Evolutionary conservation across 2,888 invertebrate genomes (phyloP).

Genomic region (Dryocosmus kuriphilus): DNA sequence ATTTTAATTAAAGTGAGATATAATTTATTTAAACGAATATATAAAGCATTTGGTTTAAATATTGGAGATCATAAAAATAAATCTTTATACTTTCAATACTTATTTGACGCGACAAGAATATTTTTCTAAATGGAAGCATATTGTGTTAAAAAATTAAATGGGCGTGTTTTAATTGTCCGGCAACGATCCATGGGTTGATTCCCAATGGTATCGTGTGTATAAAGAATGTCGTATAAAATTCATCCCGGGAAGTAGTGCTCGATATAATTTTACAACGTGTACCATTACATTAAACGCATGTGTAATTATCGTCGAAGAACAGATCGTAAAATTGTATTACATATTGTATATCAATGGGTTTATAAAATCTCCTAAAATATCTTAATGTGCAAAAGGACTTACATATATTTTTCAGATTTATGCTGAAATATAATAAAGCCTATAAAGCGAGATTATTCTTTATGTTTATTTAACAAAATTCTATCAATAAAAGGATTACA

Average conservation of each 20-base stretch:
- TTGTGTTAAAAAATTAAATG: too few relatives aligned
- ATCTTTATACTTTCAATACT: not conserved
- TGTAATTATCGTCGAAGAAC: not conserved
- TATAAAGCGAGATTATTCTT: too few relatives aligned
- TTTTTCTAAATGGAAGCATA: not conserved
- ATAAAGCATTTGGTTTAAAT: not conserved
- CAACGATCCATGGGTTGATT: not conserved
- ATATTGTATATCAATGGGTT: not conserved
- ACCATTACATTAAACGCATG: not conserved
- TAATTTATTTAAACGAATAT: not conserved
- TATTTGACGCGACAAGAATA: not conserved
- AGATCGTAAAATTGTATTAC: not conserved
- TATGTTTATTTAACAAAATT: too few relatives aligned
- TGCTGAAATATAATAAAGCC: too few relatives aligned
- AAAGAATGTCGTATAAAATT: conserved; percentile 24
- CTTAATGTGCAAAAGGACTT: not conserved
- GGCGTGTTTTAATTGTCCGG: too few relatives aligned
- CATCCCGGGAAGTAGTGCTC: not conserved
- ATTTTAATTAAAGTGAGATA: not conserved
- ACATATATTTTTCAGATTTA: too few relatives aligned
- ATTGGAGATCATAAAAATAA: not conserved
- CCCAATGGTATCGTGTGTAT: conserved; percentile 9
- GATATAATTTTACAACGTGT: conserved; percentile 1
- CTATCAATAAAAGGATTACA: not conserved
- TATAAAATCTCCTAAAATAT: not conserved